These are phyloP conservation scores for Aplochiton taeniatus DNA, from an alignment of 2,797 vertebrate species.

Conservation along the genomic window DNA sequence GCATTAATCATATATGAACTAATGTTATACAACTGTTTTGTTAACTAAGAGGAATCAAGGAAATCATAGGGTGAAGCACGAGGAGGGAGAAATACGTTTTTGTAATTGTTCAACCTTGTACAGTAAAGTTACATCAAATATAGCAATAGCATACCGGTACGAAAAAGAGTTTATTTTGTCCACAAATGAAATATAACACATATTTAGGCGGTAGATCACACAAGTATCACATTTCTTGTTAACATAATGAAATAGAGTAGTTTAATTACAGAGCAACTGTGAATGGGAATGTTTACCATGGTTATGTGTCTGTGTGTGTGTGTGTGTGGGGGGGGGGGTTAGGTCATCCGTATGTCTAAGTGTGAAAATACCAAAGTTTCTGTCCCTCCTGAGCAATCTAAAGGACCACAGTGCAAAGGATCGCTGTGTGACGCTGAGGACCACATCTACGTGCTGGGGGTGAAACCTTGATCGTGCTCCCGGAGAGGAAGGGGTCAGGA, in stretches of 20 bases:
- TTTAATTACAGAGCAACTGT: conserved; percentile 7
- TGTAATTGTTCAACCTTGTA: conserved; percentile 57
- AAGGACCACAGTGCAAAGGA: not conserved
- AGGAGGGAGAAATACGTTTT: conserved; percentile 41
- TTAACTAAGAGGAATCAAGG: conserved; percentile 48
- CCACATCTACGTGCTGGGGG: conserved; percentile 53
- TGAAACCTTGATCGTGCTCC: too few species aligned
- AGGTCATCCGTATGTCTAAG: conserved; percentile 35
- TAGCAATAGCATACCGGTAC: too few species aligned
- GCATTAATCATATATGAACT: conserved; percentile 62
- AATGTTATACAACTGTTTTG: conserved; percentile 51
- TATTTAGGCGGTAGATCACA: conserved; percentile 20
- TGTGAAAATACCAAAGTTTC: conserved; percentile 19
- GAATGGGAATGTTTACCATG: too few species aligned
- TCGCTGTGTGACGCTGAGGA: conserved; percentile 15
- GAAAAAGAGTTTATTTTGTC: conserved; percentile 52
- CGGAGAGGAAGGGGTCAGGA: conserved; percentile 8
- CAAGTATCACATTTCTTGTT: not conserved
- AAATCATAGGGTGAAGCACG: conserved; percentile 38
- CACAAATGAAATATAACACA: conserved; percentile 68
- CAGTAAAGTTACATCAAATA: conserved; percentile 63
- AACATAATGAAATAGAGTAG: not conserved
- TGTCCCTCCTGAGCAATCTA: not conserved
- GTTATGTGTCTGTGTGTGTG: not conserved
- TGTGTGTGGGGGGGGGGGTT: conserved; percentile 26